Percentiles rank a stretch among this genome's conserved stretches.
Evolutionary conservation across 2,888 invertebrate genomes (phyloP).

Genomic region (Geotrupes spiniger): DNA sequence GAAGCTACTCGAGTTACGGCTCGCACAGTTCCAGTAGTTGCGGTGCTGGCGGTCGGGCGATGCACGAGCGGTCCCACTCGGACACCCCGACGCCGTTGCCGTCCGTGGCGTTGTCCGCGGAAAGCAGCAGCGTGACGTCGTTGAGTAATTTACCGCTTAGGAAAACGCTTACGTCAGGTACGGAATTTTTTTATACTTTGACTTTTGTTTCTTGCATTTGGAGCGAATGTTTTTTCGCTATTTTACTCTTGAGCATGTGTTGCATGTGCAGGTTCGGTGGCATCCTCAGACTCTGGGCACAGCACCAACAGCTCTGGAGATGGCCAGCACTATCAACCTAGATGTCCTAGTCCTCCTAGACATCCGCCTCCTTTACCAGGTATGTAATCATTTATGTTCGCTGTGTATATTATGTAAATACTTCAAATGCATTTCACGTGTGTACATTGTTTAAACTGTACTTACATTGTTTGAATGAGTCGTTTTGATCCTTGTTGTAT

Average conservation of each 20-base stretch:
- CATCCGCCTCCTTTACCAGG: conserved; percentile 46
- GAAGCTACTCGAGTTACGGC: conserved; percentile 57
- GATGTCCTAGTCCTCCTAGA: conserved; percentile 45
- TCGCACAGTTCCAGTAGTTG: conserved; percentile 53
- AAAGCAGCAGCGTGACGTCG: conserved; percentile 93
- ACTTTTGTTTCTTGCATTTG: conserved; percentile 11
- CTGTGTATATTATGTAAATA: background rate
- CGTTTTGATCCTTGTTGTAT: too few relatives aligned
- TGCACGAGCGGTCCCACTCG: conserved; percentile 87
- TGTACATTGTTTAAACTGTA: too few relatives aligned
- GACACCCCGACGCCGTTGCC: conserved; percentile 82
- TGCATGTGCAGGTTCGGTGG: conserved; percentile 69
- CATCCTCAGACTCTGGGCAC: conserved; percentile 89
- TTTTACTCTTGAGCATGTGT: conserved; percentile 7
- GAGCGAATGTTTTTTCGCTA: background rate
- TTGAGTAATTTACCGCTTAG: conserved; percentile 85
- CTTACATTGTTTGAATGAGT: too few relatives aligned
- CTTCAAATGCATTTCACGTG: too few relatives aligned
- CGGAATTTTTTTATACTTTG: conserved; percentile 30
- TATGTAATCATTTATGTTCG: conserved; percentile 33
- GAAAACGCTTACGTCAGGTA: conserved; percentile 75
- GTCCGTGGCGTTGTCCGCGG: conserved; percentile 86
- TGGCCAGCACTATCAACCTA: conserved; percentile 45
- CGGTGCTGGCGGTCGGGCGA: conserved; percentile 56
- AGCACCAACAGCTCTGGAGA: conserved; percentile 69